Evolutionary conservation across 2,113 vertebrate genomes (phyloP).

Genomic region (Origma solitaria): DNA sequence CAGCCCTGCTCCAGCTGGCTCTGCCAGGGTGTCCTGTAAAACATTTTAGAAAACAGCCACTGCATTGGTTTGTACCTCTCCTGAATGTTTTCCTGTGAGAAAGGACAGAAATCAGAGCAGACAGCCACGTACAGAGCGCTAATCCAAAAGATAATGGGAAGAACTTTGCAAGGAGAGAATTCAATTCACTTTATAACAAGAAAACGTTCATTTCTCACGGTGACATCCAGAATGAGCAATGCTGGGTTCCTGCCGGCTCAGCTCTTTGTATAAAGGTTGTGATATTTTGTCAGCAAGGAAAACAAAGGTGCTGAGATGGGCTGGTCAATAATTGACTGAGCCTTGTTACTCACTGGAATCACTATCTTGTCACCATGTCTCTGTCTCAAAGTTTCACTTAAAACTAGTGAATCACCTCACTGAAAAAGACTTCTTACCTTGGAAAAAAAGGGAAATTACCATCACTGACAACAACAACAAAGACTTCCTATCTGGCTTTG

Average conservation of each 20-base stretch:
- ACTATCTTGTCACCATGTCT: not conserved
- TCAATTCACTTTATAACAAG: not conserved
- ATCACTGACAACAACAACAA: not conserved
- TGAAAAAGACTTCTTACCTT: not conserved
- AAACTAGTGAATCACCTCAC: conserved; percentile 2
- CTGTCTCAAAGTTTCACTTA: not conserved
- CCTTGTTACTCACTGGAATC: conserved; percentile 7
- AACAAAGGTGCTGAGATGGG: conserved; percentile 5
- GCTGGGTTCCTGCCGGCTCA: not conserved
- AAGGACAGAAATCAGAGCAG: conserved; percentile 12
- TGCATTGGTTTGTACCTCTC: not conserved
- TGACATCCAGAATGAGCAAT: not conserved
- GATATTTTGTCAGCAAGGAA: conserved; percentile 22
- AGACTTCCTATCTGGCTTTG: not conserved
- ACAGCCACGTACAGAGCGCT: not conserved
- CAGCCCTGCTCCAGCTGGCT: not conserved
- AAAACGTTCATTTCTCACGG: not conserved
- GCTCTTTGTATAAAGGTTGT: not conserved
- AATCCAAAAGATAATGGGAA: conserved; percentile 32
- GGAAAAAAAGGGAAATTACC: not conserved
- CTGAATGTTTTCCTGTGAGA: not conserved
- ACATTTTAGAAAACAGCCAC: not conserved
- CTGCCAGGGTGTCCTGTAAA: not conserved
- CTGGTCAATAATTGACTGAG: conserved; percentile 50
- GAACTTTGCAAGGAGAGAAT: not conserved